Base-by-base conservation (phyloP, 1,140 invertebrate genomes). In the Lasioglossum albipes region DNA sequence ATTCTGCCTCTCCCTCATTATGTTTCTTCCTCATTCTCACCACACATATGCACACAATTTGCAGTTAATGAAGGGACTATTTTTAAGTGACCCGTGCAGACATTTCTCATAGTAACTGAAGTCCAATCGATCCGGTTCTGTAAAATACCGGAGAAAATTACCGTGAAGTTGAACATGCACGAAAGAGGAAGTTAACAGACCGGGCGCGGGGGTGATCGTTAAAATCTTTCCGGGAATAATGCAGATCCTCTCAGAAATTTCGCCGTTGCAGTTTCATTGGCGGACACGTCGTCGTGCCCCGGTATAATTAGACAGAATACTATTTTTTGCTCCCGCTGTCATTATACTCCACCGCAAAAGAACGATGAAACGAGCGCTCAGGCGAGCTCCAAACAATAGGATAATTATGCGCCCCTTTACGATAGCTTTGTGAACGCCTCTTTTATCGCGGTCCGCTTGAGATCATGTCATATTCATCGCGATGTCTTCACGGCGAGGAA, bases 271-370 rank as follows among this genome's bases (percentile, higher is more conserved):
- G 18, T 52, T 52, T 71, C 41, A 71, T 62, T 20, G 42, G 27
- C 20, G 9, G 27, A 27, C 1, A 3, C 27, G 6, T 18, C 31
- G 18, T 70, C 27, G 13, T 1, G 67, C 2, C 13, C 0, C 36
- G 57, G 62, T 64, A 64, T 71, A 71, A 78, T 71, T 71, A 71
- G 31, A 78, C 54, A 13, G 54, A 12, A 18, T 9, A n/a, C 22
- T 71, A 64, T 64, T 71, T 69, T 22, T 71, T 41, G 7, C 7
- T 10, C 3, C 22, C 10, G 7, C 1, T 20, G 9, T 13, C 18
- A 61, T 27, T 49, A 18, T 36, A 36, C 31, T 18, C 61, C 1
- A 2, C 52, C n/a, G 27, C 4, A 41, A 13, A 31, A 3, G 10
- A 18, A 52, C 41, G 12, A 20, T 20, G 27, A 41, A 16, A 41